Evolutionary conservation across 2,888 invertebrate species (phyloP).

Genomic region (Hydroisotoma schaefferi): DNA sequence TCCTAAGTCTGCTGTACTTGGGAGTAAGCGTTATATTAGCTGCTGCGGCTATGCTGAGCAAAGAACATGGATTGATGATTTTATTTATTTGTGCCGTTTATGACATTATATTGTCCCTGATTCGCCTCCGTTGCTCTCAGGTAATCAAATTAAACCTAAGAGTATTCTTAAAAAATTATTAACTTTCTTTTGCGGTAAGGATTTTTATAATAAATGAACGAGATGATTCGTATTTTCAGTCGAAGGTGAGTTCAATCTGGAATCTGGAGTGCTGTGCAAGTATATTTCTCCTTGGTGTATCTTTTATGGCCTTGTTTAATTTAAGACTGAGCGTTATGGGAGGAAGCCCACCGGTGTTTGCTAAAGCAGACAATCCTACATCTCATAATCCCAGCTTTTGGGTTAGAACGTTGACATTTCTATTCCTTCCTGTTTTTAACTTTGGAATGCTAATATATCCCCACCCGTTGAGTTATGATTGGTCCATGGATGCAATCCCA

Average conservation of each 20-base stretch:
- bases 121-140: slow-evolving; percentile 40
- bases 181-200: too few relatives aligned
- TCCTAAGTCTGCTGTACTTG: slow-evolving; percentile 59
- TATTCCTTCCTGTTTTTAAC: slow-evolving; percentile 87
- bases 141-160: slow-evolving; percentile 29
- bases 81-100: slow-evolving; percentile 84
- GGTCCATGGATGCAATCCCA: slow-evolving; percentile 97
- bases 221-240: neutral
- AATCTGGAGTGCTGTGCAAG: slow-evolving; percentile 40
- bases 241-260: slow-evolving; percentile 14
- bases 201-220: too few relatives aligned
- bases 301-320: slow-evolving; percentile 39
- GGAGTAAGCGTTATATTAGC: slow-evolving; percentile 60
- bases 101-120: slow-evolving; percentile 63
- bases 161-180: neutral
- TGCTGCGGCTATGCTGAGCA: slow-evolving; percentile 81
- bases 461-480: slow-evolving; percentile 87
- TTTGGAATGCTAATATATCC: slow-evolving; percentile 83
- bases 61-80: slow-evolving; percentile 92
- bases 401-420: slow-evolving; percentile 82
- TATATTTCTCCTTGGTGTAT: slow-evolving; percentile 37
- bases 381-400: slow-evolving; percentile 77
- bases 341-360: slow-evolving; percentile 72
- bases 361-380: slow-evolving; percentile 92
- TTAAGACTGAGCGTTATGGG: slow-evolving; percentile 74